Evolutionary conservation across 2,797 vertebrate species (phyloP).

Genomic region (Rhyacichthys aspro): DNA sequence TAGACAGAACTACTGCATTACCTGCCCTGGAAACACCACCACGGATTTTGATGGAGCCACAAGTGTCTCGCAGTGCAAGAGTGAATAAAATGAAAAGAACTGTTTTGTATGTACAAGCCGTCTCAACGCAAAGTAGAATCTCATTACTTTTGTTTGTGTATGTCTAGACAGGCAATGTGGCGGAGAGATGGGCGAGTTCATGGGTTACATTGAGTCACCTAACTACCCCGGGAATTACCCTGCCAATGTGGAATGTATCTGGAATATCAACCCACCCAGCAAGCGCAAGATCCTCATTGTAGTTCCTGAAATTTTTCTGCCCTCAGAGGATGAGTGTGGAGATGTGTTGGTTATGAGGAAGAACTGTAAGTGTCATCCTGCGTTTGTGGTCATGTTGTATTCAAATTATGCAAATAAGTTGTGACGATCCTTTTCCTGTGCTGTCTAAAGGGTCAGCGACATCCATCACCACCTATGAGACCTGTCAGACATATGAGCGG

Average conservation of each 20-base stretch:
- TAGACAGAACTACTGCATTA: slow-evolving; percentile 95
- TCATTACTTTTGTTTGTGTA: slow-evolving; percentile 35
- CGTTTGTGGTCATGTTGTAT: not conserved
- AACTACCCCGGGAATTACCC: slow-evolving; percentile 99
- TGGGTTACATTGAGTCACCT: slow-evolving; percentile 97
- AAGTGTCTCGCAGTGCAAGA: slow-evolving; percentile 96
- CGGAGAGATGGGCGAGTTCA: slow-evolving; percentile 96
- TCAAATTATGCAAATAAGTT: slow-evolving; percentile 2
- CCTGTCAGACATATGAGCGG: slow-evolving; percentile 96
- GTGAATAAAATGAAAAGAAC: slow-evolving; percentile 73
- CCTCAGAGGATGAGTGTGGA: slow-evolving; percentile 96
- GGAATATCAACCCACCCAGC: slow-evolving; percentile 98
- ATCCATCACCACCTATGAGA: slow-evolving; percentile 98
- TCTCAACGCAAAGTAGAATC: slow-evolving; percentile 7
- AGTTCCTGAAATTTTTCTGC: slow-evolving; percentile 97
- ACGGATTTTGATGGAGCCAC: slow-evolving; percentile 97
- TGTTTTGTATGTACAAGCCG: slow-evolving; percentile 12
- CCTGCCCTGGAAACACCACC: slow-evolving; percentile 97
- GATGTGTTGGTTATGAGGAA: slow-evolving; percentile 99
- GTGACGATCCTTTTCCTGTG: slow-evolving; percentile 9
- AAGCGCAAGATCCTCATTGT: slow-evolving; percentile 98
- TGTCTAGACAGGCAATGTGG: slow-evolving; percentile 92
- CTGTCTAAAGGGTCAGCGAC: slow-evolving; percentile 87
- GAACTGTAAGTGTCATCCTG: slow-evolving; percentile 88
- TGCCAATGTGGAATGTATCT: slow-evolving; percentile 92